phyloP scores from a whole-genome alignment of 2,888 invertebrate genomes.

The Octodonta nipae region DNA sequence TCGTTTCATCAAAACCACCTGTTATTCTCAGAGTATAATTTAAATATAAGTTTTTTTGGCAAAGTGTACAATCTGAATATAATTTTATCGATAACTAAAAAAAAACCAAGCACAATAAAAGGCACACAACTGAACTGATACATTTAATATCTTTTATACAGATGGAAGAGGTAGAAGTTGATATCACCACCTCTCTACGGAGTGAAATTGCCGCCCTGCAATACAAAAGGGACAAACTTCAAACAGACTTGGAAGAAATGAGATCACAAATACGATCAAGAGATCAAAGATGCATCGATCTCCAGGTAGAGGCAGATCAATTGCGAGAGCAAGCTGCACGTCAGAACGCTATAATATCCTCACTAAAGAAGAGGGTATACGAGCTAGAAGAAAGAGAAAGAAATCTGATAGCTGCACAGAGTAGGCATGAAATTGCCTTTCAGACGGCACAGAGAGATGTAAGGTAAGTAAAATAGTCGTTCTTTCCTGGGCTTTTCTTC shows the following conservation, averaged over 20 bases:
- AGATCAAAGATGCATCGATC: constrained; percentile 58
- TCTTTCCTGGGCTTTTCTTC: too few species aligned
- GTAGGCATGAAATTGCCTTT: constrained; percentile 55
- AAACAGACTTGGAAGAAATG: constrained; percentile 52
- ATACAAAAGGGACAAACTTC: constrained; percentile 69
- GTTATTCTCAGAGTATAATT: too few species aligned
- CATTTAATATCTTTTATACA: too few species aligned
- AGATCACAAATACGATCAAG: constrained; percentile 57
- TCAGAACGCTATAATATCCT: constrained; percentile 66
- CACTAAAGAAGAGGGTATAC: constrained; percentile 64
- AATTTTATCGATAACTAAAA: too few species aligned
- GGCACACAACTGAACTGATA: too few species aligned
- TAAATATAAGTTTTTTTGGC: too few species aligned
- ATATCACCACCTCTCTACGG: constrained; percentile 60
- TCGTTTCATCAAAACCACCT: too few species aligned
- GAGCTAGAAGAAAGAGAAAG: constrained; percentile 68
- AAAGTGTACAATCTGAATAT: too few species aligned
- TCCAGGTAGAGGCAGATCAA: constrained; percentile 68
- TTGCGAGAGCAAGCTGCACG: constrained; percentile 68
- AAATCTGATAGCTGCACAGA: constrained; percentile 44
- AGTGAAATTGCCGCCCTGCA: constrained; percentile 75
- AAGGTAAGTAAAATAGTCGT: constrained; percentile 35
- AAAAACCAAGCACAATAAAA: too few species aligned
- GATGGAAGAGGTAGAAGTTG: constrained; percentile 46
- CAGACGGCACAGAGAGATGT: constrained; percentile 58